Evolutionary conservation across 2,113 vertebrate genomes (phyloP).

Genomic region (Oncorhynchus gorbuscha): DNA sequence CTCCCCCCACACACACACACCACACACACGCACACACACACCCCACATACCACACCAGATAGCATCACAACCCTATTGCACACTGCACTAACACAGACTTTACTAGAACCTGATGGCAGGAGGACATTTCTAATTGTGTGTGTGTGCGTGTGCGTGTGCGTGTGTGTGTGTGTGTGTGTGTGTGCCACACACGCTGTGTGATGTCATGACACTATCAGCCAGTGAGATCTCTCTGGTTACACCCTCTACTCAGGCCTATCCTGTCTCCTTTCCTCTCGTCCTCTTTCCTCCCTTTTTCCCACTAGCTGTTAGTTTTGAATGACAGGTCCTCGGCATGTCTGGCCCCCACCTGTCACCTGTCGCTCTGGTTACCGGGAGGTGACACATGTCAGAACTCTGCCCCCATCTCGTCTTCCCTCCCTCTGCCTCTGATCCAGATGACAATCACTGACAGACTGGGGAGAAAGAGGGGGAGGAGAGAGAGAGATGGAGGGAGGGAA

Average conservation of each 20-base stretch:
- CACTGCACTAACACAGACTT: too few species aligned
- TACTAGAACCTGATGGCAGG: too few species aligned
- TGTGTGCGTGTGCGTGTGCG: too few species aligned
- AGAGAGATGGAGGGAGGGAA: too few species aligned
- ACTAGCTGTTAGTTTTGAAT: conserved; percentile 22
- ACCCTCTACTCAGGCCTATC: background rate
- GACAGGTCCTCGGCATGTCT: conserved; percentile 23
- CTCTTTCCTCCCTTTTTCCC: background rate
- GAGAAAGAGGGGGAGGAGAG: too few species aligned
- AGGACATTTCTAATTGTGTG: too few species aligned
- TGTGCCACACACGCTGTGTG: background rate
- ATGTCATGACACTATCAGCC: conserved; percentile 29
- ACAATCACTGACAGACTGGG: too few species aligned
- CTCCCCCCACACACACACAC: too few species aligned
- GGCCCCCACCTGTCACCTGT: conserved; percentile 28
- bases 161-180: too few species aligned
- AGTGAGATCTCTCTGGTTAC: conserved; percentile 31
- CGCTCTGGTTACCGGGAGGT: conserved; percentile 22
- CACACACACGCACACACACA: too few species aligned
- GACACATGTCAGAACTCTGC: conserved; percentile 27
- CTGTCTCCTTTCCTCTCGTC: background rate
- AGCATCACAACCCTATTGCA: too few species aligned
- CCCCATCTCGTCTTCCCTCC: conserved; percentile 23
- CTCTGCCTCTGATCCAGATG: conserved; percentile 17
- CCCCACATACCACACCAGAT: too few species aligned